Evolutionary conservation across 2,113 vertebrate genomes (phyloP).

Genomic region (Pteronura brasiliensis): DNA sequence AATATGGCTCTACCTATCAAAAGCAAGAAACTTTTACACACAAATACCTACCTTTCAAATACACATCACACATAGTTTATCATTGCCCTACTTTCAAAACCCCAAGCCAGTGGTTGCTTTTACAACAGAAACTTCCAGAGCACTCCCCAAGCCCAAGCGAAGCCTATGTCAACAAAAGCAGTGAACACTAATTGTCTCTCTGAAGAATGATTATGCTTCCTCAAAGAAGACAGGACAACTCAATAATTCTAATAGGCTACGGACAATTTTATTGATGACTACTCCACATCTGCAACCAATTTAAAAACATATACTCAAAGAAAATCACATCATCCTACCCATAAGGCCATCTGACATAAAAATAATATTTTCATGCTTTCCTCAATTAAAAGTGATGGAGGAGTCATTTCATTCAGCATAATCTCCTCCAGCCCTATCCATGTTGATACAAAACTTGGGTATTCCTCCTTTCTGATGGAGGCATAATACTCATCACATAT

Average conservation of each 20-base stretch:
- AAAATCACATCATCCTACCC: not conserved
- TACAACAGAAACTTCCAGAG: not conserved
- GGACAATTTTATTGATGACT: not conserved
- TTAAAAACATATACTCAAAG: not conserved
- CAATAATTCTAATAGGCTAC: not conserved
- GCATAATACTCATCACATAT: too few relatives aligned
- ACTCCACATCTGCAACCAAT: not conserved
- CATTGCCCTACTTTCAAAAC: not conserved
- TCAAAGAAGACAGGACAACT: not conserved
- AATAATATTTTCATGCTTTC: not conserved
- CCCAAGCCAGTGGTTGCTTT: not conserved
- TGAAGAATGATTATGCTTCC: not conserved
- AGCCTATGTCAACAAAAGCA: not conserved
- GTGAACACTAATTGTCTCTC: too few relatives aligned
- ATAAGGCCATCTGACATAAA: not conserved
- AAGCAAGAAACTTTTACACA: not conserved
- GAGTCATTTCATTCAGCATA: not conserved
- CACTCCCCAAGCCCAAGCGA: not conserved
- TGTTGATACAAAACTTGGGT: too few relatives aligned
- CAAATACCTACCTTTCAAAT: not conserved
- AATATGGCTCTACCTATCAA: not conserved
- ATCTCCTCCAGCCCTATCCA: too few relatives aligned
- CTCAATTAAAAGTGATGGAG: not conserved
- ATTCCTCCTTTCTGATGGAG: too few relatives aligned
- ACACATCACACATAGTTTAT: not conserved